These are phyloP conservation scores for Zaprionus africanus DNA, from an alignment of 1,140 invertebrate genomes.

Conservation along the genomic window DNA sequence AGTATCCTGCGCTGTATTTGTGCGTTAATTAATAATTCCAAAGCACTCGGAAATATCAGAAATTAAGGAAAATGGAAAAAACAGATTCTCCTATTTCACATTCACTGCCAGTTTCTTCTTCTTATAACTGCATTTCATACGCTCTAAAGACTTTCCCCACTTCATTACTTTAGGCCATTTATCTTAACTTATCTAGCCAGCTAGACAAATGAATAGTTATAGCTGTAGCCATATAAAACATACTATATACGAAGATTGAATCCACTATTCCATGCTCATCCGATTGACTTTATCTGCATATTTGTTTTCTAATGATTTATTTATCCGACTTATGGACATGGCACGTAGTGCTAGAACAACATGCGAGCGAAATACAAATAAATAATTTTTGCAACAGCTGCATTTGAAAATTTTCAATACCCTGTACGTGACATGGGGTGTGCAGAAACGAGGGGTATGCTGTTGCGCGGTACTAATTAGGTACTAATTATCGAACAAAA, in stretches of 20 bases:
- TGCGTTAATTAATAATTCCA: constrained; percentile 3
- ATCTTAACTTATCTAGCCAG: neutral
- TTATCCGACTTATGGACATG: constrained; percentile 67
- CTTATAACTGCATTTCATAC: neutral
- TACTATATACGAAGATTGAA: neutral
- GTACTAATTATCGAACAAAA: neutral
- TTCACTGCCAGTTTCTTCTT: neutral
- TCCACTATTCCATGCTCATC: constrained; percentile 12
- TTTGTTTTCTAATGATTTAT: constrained; percentile 47
- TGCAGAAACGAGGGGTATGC: constrained; percentile 11
- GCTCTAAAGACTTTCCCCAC: neutral
- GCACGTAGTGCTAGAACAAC: constrained; percentile 64
- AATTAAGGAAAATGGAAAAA: neutral
- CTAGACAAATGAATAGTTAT: constrained; percentile 9
- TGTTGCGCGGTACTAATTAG: neutral
- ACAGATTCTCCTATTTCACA: too few relatives aligned
- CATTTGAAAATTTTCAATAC: constrained; percentile 68
- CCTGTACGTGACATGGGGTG: neutral
- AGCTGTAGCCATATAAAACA: neutral
- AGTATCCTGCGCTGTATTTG: constrained; percentile 5
- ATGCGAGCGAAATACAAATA: constrained; percentile 72
- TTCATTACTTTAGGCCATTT: neutral
- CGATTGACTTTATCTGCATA: constrained; percentile 22
- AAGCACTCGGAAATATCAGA: neutral
- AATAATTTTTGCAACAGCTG: constrained; percentile 79